Evolutionary conservation across 2,797 vertebrate genomes (phyloP).

Genomic region (Enteromius trimaculatus): DNA sequence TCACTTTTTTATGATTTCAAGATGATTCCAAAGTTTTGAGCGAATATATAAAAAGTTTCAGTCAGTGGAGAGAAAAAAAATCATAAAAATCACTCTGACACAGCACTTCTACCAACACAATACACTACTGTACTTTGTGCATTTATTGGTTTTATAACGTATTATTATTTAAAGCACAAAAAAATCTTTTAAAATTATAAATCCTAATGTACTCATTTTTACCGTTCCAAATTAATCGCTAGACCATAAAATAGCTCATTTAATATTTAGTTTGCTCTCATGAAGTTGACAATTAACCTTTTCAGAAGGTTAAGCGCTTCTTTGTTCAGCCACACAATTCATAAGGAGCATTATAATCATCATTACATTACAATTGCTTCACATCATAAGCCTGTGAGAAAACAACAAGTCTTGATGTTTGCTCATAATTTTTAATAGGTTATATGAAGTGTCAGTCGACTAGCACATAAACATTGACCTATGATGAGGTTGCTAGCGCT

Average conservation of each 20-base stretch:
- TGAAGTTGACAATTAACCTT: neutral
- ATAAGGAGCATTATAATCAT: neutral
- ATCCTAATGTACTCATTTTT: neutral
- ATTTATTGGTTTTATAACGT: neutral
- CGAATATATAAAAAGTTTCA: neutral
- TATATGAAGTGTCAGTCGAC: neutral
- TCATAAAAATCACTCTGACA: neutral
- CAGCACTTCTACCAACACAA: neutral
- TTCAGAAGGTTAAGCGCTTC: neutral
- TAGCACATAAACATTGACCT: conserved; percentile 21
- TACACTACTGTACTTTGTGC: neutral
- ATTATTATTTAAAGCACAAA: neutral
- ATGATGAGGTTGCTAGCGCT: neutral
- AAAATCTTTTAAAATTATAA: neutral
- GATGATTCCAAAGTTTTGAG: neutral
- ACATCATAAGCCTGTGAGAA: neutral
- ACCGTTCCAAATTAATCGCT: neutral
- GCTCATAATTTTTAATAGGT: conserved; percentile 1
- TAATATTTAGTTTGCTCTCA: neutral
- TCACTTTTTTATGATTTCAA: neutral
- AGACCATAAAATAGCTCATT: neutral
- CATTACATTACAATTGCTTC: neutral
- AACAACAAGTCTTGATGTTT: neutral
- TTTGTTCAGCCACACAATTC: neutral
- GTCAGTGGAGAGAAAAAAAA: neutral